Base-by-base conservation (phyloP, 2,113 vertebrate species). In the Leptodactylus fuscus region DNA sequence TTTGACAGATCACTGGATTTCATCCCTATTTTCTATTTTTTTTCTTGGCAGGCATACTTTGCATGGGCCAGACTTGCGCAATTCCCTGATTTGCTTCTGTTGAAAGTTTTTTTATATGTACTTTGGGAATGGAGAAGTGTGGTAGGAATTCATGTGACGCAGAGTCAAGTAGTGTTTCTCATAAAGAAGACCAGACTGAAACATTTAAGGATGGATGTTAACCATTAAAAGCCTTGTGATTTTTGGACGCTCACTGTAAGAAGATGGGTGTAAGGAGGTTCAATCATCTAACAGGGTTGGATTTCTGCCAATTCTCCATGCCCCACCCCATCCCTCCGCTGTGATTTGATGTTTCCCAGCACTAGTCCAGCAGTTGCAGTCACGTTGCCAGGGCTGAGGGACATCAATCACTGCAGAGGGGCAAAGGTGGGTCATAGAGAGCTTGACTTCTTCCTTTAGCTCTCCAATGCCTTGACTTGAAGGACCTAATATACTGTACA, bases 31-130 rank as follows among this genome's bases (percentile, higher is more conserved):
- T 55, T 41, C 48, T 71, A 22, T 69, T 69, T 69, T 38, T 79
- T 71, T 78, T 80, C 22, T 80, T 85, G 75, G 83, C 75, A 79
- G 34, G 32, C 44, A 44, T 46, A 36, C 62, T 80, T 46, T 70
- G 62, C 75, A 73, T 41, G 36, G 75, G 29, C 62, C 49, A 71
- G n/a, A 60, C 49, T 46, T 80, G 65, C 32, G 49, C 70, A 69
- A 85, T 80, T 85, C 62, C 65, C 65, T 71, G 83, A 80, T 67
- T 55, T 36, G 76, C 83, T 85, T 80, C 83, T 85, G 83, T 85
- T 71, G 76, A 85, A 71, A 71, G 36, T 51, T 36, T 58, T 85
- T 80, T 80, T 46, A 85, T 85, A 71, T 44, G 48, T 71, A 36
- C 46, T 71, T 62, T 58, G 75, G 34, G 83, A 80, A 67, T 8